Base-by-base conservation (phyloP, 2,888 invertebrate species). In the Lycia hirtaria region DNA sequence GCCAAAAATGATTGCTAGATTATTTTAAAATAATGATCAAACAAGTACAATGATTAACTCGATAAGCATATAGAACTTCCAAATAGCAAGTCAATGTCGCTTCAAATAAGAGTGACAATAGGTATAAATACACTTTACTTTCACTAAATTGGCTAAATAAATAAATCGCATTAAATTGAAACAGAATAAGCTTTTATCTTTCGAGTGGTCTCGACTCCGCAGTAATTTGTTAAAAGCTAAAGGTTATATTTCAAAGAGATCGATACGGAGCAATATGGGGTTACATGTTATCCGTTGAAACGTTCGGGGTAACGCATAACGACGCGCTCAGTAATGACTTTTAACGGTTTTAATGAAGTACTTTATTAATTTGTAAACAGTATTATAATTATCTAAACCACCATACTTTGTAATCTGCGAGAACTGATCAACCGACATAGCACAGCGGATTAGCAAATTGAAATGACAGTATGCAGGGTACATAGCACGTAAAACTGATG, bases 191-290 rank as follows among this genome's bases (percentile, higher is more conserved):
- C 40, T 66, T 63, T 64, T 56, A 57, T 50, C 62, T 57, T 37
- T 17, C 43, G 57, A 44, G 40, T 52, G 30, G 20, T 56, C 54
- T 62, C 68, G 56, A 53, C 20, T 49, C 28, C 3, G 10, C 47
- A 54, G 62, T 65, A 69, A 71, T 65, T 64, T 63, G 62, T 64
- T 71, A 64, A 67, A 67, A 65, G 67, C 52, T 49, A 62, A 61
- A 64, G 59, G 64, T 56, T 44, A 50, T 56, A 53, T 60, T 61
- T 60, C 50, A 56, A 65, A 64, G 50, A 52, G 57, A 65, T 67
- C 58, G 55, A 63, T 64, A 41, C 12, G 26, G 48, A 58, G 15
- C 49, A 40, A 49, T 41, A 43, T 24, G 22, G 30, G 22, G 48
- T 52, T 53, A 60, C 37, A 65, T 35, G 43, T 56, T 56, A 56